Conservation (phyloP, 1,140 invertebrate genomes). For the Cepaea nemoralis region DNA sequence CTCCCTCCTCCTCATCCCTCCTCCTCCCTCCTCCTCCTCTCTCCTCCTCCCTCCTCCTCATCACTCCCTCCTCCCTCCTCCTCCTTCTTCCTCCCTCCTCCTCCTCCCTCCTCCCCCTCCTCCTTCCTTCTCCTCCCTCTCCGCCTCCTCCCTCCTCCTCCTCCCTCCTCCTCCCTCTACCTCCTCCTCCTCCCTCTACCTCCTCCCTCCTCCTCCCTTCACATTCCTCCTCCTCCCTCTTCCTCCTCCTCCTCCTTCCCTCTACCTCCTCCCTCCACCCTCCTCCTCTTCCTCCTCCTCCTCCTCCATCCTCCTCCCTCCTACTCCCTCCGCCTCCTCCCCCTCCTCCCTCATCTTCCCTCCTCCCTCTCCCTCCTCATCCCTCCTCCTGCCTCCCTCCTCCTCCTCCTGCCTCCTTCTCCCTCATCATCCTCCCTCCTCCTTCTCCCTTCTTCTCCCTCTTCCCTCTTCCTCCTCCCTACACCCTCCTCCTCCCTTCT, state of each 20-base stretch:
- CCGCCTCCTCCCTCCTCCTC: not conserved
- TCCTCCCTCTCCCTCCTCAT: not conserved
- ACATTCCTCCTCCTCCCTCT: not conserved
- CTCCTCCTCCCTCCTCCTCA: too few relatives aligned
- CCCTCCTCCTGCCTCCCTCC: not conserved
- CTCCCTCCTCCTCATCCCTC: too few relatives aligned
- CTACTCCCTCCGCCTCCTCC: not conserved
- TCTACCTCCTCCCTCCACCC: not conserved
- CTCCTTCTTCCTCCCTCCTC: too few relatives aligned
- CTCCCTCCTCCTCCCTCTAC: not conserved
- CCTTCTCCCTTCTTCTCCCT: not conserved
- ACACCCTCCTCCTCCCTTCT: not conserved
- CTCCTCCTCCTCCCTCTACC: not conserved
- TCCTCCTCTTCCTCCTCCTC: not conserved
- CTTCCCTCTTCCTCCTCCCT: not conserved
- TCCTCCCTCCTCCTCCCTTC: not conserved
- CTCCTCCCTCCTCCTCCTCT: too few relatives aligned
- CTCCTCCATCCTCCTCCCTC: not conserved
- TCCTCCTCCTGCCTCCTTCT: not conserved
- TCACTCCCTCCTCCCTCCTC: too few relatives aligned
- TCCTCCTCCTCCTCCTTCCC: not conserved
- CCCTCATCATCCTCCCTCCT: not conserved
- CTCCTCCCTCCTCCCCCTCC: too few relatives aligned
- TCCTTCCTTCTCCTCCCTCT: too few relatives aligned
- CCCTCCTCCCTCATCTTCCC: not conserved